These are phyloP conservation scores for Acanthis flammea DNA, from an alignment of 2,797 vertebrate genomes.

Conservation along the genomic window DNA sequence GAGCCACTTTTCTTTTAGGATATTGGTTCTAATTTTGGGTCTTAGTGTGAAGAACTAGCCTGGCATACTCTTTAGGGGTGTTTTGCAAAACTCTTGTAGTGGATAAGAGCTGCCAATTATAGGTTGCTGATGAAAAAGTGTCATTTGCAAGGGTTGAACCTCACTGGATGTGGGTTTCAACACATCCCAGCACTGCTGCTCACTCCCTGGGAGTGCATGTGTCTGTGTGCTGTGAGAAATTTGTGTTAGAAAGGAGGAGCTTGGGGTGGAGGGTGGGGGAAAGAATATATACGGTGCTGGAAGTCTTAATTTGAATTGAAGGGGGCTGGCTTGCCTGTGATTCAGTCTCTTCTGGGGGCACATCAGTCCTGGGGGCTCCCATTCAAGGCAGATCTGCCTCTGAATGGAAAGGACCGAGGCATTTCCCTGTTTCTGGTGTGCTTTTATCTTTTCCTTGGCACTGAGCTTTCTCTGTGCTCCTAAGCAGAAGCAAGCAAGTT, in stretches of 20 bases:
- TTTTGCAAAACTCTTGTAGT: not conserved
- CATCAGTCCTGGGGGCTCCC: not conserved
- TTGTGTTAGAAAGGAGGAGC: conserved; percentile 30
- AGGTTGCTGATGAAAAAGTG: not conserved
- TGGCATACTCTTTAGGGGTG: not conserved
- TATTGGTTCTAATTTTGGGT: not conserved
- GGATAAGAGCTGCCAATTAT: not conserved
- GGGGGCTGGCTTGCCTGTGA: not conserved
- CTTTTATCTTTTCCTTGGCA: not conserved
- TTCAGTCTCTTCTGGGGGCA: not conserved
- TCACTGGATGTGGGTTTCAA: not conserved
- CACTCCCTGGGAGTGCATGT: not conserved
- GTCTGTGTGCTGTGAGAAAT: not conserved
- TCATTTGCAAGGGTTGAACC: not conserved
- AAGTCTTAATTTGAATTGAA: not conserved
- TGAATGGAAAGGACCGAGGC: conserved; percentile 14
- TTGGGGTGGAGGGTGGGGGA: not conserved
- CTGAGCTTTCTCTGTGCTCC: not conserved
- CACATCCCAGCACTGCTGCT: not conserved
- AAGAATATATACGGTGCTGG: not conserved
- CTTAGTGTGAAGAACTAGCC: not conserved
- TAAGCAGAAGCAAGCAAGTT: not conserved
- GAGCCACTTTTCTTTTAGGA: not conserved
- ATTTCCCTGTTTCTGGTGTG: not conserved
- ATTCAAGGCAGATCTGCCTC: conserved; percentile 39